A percentile compares a stretch with the other conserved stretches of the same genome.
These are phyloP conservation scores for Ophiodon elongatus DNA, from an alignment of 2,113 vertebrate species.

Conservation along the genomic window DNA sequence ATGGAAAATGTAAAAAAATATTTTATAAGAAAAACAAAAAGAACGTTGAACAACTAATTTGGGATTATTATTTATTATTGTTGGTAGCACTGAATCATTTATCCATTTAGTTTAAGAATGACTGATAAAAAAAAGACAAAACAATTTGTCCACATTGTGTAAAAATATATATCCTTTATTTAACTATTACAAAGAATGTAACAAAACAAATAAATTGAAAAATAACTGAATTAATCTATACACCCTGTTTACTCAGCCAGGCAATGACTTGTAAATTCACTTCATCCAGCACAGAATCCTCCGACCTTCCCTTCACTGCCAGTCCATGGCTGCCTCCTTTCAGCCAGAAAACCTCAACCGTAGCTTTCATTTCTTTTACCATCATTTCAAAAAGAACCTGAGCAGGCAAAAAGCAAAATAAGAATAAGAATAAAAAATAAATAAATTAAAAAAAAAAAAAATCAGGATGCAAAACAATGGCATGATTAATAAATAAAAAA, in stretches of 20 bases:
- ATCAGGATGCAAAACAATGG: neutral
- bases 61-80: neutral
- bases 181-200: neutral
- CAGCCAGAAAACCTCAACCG: slow-evolving; percentile 89
- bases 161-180: slow-evolving; percentile 31
- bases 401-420: slow-evolving; percentile 22
- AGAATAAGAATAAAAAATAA: neutral
- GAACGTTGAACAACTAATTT: neutral
- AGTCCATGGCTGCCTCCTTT: slow-evolving; percentile 92
- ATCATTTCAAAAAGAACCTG: slow-evolving; percentile 87
- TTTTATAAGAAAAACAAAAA: neutral
- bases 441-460: neutral
- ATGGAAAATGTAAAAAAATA: too few relatives aligned
- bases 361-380: slow-evolving; percentile 87
- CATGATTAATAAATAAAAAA: neutral
- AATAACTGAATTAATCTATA: neutral
- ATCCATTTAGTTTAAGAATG: neutral
- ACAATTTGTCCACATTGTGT: neutral
- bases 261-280: slow-evolving; percentile 87
- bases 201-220: neutral
- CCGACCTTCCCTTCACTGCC: slow-evolving; percentile 85
- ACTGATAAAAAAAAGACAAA: neutral
- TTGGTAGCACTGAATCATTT: neutral
- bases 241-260: slow-evolving; percentile 83
- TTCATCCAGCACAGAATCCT: slow-evolving; percentile 89